Evolutionary conservation across 2,113 vertebrate species (phyloP).

Genomic region (Formicarius rufipectus): DNA sequence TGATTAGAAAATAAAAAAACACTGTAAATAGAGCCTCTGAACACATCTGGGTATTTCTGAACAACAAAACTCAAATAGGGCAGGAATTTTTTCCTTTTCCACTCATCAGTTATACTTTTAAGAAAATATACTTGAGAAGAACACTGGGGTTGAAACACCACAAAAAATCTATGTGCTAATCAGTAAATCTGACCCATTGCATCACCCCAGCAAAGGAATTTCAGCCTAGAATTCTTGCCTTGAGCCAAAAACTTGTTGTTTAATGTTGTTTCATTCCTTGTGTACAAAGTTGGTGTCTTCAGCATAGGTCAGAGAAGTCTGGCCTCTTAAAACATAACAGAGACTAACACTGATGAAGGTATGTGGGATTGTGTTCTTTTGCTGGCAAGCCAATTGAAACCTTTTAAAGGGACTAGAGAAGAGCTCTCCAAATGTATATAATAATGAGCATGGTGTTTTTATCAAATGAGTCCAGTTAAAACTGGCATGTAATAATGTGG

Average conservation of each 20-base stretch:
- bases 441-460: background rate
- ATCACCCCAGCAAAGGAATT: background rate
- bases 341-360: background rate
- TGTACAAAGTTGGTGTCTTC: background rate
- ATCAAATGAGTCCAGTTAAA: background rate
- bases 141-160: background rate
- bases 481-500: background rate
- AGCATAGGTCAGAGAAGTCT: background rate
- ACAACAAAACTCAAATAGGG: background rate
- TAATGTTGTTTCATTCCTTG: slow-evolving; percentile 3
- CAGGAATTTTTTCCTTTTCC: background rate
- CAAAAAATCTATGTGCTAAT: slow-evolving; percentile 1
- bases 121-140: background rate
- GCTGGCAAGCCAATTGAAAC: background rate
- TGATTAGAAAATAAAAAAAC: background rate
- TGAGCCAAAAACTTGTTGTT: slow-evolving; percentile 7
- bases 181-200: background rate
- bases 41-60: background rate
- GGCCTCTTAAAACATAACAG: background rate
- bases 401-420: background rate
- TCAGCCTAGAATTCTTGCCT: background rate
- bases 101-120: background rate
- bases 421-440: background rate
- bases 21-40: background rate
- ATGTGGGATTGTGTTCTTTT: background rate